A percentile compares a stretch with the other conserved stretches of the same genome.
phyloP scores from a whole-genome alignment of 1,140 invertebrate genomes.

The Agrilus planipennis region DNA sequence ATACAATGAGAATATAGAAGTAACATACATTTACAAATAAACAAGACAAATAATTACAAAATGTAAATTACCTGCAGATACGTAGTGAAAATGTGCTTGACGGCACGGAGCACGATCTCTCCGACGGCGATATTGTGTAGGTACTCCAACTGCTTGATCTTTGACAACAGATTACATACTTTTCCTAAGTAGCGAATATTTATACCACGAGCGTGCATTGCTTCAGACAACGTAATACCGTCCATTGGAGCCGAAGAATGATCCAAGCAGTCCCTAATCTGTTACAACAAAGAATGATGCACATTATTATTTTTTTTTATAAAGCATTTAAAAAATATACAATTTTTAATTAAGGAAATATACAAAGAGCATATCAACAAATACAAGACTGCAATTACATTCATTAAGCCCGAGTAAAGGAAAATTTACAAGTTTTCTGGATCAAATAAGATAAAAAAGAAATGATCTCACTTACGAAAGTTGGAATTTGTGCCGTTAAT shows the following conservation, averaged over 20 bases:
- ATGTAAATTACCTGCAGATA: constrained; percentile 74
- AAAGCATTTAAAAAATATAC: constrained; percentile 1
- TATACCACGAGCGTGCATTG: constrained; percentile 87
- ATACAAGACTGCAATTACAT: not conserved
- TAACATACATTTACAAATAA: no score
- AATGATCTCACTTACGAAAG: constrained; percentile 59
- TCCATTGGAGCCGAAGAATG: constrained; percentile 90
- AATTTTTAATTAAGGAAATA: not conserved
- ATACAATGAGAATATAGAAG: constrained; percentile 24
- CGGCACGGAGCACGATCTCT: constrained; percentile 76
- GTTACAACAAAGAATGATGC: constrained; percentile 17
- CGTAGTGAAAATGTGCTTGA: constrained; percentile 86
- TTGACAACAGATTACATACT: constrained; percentile 63
- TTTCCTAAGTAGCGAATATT: constrained; percentile 94
- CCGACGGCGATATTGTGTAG: constrained; percentile 75
- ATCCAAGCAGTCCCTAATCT: constrained; percentile 86
- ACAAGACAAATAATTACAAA: constrained; percentile 7
- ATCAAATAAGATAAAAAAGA: constrained; percentile 9
- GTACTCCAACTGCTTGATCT: constrained; percentile 75
- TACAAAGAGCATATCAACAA: constrained; percentile 3
- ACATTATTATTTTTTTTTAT: not conserved
- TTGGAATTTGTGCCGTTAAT: constrained; percentile 84
- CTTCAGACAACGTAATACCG: constrained; percentile 85
- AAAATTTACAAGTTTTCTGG: no score
- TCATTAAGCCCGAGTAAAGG: no score